Evolutionary conservation across 92 coral and sea anemone genomes (phyloP).

Genomic region (Siderastrea radians): DNA sequence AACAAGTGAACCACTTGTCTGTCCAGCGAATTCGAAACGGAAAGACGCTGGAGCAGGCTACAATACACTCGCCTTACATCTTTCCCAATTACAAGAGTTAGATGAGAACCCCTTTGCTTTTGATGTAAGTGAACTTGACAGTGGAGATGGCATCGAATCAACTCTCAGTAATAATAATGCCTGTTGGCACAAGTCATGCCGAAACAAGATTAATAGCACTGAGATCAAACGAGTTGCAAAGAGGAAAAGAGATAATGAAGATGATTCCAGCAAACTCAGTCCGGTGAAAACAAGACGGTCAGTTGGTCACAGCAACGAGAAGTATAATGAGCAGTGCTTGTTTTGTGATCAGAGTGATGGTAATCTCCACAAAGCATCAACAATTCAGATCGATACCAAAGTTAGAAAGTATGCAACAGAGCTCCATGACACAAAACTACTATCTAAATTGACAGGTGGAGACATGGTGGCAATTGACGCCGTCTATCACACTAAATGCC

Average conservation of each 20-base stretch:
- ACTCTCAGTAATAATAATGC: constrained; percentile 59
- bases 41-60: constrained; percentile 68
- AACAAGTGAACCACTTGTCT: constrained; percentile 14
- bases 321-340: constrained; percentile 36
- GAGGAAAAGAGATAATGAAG: constrained; percentile 37
- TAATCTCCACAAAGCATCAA: constrained; percentile 59
- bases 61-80: constrained; percentile 28
- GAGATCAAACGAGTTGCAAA: constrained; percentile 36
- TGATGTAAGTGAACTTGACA: constrained; percentile 26
- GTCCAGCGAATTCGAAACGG: constrained; percentile 71
- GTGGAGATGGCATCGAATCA: constrained; percentile 41
- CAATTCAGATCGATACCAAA: constrained; percentile 57
- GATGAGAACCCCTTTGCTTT: constrained; percentile 15
- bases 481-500: constrained; percentile 63
- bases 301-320: not conserved
- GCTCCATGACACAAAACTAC: constrained; percentile 55
- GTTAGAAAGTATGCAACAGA: constrained; percentile 62
- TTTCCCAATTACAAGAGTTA: constrained; percentile 30
- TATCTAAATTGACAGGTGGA: constrained; percentile 60
- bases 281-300: constrained; percentile 62
- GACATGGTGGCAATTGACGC: constrained; percentile 80
- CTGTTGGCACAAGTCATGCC: constrained; percentile 70
- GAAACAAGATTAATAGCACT: constrained; percentile 50
- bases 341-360: constrained; percentile 57
- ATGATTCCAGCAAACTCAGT: constrained; percentile 19